phyloP scores from a whole-genome alignment of 2,797 vertebrate species.

The Odontamblyopus rebecca region DNA sequence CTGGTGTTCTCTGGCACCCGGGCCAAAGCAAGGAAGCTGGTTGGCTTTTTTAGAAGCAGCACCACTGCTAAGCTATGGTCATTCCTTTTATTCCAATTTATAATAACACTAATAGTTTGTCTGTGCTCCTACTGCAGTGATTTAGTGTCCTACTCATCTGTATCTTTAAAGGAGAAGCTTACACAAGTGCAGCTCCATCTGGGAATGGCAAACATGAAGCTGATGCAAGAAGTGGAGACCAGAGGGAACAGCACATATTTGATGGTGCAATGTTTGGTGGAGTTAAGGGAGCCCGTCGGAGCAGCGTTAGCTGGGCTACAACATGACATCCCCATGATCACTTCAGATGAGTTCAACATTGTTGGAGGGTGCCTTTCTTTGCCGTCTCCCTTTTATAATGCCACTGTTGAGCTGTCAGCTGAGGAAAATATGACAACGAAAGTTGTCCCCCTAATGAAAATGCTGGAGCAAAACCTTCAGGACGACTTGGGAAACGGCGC shows the following conservation, averaged over 20 bases:
- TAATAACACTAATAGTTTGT: not conserved
- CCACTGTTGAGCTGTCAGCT: too few relatives aligned
- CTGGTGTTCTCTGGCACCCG: not conserved
- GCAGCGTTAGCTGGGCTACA: not conserved
- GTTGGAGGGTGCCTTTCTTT: not conserved
- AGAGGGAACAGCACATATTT: not conserved
- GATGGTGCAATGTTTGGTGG: not conserved
- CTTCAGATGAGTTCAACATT: not conserved
- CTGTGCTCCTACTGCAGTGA: not conserved
- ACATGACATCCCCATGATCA: not conserved
- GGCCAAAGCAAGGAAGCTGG: not conserved
- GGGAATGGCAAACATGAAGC: not conserved
- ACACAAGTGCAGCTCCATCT: not conserved
- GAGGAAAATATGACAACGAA: too few relatives aligned
- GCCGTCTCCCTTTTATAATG: too few relatives aligned
- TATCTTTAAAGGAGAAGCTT: not conserved
- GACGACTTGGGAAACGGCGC: too few relatives aligned
- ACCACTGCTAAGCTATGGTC: not conserved
- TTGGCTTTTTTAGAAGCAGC: slow-evolving; percentile 1
- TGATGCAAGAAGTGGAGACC: not conserved
- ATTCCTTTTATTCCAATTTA: not conserved
- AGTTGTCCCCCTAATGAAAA: too few relatives aligned
- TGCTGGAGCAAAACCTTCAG: too few relatives aligned
- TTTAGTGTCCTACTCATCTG: not conserved
- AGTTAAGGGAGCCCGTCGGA: not conserved